phyloP scores from a whole-genome alignment of 2,113 vertebrate species.

The Halcyon malimbica region DNA sequence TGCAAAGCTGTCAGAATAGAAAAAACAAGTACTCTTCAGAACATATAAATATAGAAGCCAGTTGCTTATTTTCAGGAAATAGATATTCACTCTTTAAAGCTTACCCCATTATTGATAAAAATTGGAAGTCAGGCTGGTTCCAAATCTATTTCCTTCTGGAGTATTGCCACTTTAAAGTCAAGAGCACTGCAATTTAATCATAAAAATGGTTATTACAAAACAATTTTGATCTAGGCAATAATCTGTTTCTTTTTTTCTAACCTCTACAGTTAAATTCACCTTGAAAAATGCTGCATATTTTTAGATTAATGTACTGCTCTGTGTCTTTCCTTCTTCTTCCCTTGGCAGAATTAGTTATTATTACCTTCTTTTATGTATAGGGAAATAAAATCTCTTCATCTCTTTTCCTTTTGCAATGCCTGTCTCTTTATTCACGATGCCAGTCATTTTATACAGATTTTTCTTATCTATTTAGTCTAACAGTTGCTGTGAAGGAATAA shows the following conservation, averaged over 20 bases:
- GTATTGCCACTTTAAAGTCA: neutral
- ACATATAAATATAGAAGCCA: neutral
- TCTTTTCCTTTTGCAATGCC: neutral
- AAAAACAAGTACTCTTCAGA: neutral
- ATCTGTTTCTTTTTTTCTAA: slow-evolving; percentile 5
- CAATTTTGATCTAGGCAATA: neutral
- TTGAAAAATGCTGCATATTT: slow-evolving; percentile 31
- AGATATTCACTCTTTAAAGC: neutral
- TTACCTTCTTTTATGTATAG: neutral
- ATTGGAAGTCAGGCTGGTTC: neutral
- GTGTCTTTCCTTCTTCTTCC: neutral
- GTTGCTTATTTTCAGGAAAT: slow-evolving; percentile 5
- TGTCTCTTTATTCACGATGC: neutral
- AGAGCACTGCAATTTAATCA: neutral
- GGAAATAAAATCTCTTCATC: slow-evolving; percentile 4
- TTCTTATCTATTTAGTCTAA: neutral
- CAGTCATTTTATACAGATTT: neutral
- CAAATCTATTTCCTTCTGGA: neutral
- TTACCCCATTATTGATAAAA: neutral
- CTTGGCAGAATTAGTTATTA: neutral
- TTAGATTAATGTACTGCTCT: neutral
- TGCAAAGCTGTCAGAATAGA: neutral
- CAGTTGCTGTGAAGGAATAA: neutral
- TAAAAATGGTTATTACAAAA: slow-evolving; percentile 10
- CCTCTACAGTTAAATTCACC: slow-evolving; percentile 14